Evolutionary conservation across 1,140 invertebrate species (phyloP).

Genomic region (Bombus turneri): DNA sequence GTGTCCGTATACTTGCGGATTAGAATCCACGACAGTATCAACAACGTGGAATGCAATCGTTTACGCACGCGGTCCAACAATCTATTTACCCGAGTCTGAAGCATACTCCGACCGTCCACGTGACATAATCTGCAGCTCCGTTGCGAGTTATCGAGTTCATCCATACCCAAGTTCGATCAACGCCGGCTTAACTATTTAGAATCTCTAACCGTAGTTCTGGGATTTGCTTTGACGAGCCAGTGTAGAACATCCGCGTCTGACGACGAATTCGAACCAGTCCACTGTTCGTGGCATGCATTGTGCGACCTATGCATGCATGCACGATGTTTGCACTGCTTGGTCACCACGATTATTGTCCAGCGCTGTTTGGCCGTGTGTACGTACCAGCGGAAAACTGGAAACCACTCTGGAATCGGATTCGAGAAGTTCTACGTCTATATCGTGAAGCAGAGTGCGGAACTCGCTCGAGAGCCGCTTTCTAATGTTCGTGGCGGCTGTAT

Average conservation of each 20-base stretch:
- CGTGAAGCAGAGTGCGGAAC: too few relatives aligned
- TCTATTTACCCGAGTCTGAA: neutral
- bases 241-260: neutral
- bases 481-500: neutral
- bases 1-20: neutral
- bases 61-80: neutral
- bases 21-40: neutral
- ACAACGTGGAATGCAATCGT: neutral
- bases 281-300: constrained; percentile 31
- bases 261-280: constrained; percentile 44
- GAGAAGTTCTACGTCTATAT: neutral
- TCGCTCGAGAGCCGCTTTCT: neutral
- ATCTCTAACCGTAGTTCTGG: neutral
- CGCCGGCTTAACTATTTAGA: constrained; percentile 16
- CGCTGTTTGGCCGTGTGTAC: neutral
- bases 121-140: constrained; percentile 7
- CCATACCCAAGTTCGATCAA: neutral
- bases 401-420: neutral
- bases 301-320: constrained; percentile 41
- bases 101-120: too few relatives aligned
- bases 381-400: neutral
- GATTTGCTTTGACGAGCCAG: constrained; percentile 6
- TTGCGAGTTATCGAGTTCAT: constrained; percentile 13
- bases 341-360: constrained; percentile 55
- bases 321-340: constrained; percentile 54